phyloP scores from a whole-genome alignment of 2,888 invertebrate genomes.

The Gari tellinella region DNA sequence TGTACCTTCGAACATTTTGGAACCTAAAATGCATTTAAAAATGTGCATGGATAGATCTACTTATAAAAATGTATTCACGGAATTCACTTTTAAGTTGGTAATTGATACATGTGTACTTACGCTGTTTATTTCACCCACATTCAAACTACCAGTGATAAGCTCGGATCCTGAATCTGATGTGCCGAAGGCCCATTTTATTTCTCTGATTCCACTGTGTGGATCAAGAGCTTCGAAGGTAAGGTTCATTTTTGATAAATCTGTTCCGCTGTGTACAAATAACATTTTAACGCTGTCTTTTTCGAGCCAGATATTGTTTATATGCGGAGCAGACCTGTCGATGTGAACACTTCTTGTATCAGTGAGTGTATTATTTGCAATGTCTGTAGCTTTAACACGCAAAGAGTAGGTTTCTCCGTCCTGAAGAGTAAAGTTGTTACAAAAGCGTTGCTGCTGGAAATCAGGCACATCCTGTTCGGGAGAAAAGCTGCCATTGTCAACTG shows the following conservation, averaged over 20 bases:
- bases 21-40: too few species aligned
- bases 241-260: constrained; percentile 60
- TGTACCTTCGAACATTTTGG: too few species aligned
- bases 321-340: constrained; percentile 60
- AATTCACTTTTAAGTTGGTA: too few species aligned
- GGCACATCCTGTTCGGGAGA: constrained; percentile 3
- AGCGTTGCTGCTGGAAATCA: constrained; percentile 27
- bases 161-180: constrained; percentile 23
- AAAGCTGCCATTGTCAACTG: neutral
- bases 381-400: constrained; percentile 50
- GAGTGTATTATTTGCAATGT: constrained; percentile 51
- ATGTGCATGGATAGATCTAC: too few species aligned
- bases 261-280: constrained; percentile 56
- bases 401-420: constrained; percentile 57
- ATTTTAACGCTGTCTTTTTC: constrained; percentile 45
- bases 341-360: constrained; percentile 44
- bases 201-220: constrained; percentile 64
- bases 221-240: constrained; percentile 61
- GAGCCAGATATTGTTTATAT: constrained; percentile 59
- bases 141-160: neutral
- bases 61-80: too few species aligned
- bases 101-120: too few species aligned
- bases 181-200: constrained; percentile 61
- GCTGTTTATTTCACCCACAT: neutral
- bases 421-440: constrained; percentile 26